These are phyloP conservation scores for Dendroctonus valens DNA, from an alignment of 1,140 invertebrate genomes.

Conservation along the genomic window DNA sequence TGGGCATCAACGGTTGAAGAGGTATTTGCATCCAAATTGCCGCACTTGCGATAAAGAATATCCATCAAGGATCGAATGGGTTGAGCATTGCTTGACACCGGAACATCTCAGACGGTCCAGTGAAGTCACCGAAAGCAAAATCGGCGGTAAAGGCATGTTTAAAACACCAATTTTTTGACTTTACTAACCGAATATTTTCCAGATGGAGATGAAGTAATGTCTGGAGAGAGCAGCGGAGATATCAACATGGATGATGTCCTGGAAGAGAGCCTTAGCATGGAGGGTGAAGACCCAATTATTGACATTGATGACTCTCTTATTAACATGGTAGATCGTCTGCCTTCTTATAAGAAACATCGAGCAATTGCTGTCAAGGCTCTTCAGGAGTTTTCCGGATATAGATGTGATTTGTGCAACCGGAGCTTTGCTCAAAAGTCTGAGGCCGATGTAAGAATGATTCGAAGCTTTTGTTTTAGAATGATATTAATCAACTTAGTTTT, in stretches of 20 bases:
- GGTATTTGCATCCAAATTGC: slow-evolving; percentile 78
- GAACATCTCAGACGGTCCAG: slow-evolving; percentile 64
- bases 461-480: not conserved
- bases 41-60: slow-evolving; percentile 75
- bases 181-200: not conserved
- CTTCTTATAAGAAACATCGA: slow-evolving; percentile 44
- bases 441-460: slow-evolving; percentile 44
- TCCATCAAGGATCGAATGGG: slow-evolving; percentile 70
- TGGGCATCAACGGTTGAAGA: slow-evolving; percentile 77
- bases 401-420: slow-evolving; percentile 60
- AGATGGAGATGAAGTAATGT: slow-evolving; percentile 40
- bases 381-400: slow-evolving; percentile 42
- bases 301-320: slow-evolving; percentile 45
- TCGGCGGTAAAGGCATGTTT: slow-evolving; percentile 55
- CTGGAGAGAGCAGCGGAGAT: slow-evolving; percentile 37
- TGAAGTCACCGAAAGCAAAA: slow-evolving; percentile 57
- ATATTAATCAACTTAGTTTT: slow-evolving; percentile 44
- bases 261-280: slow-evolving; percentile 46
- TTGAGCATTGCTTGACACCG: slow-evolving; percentile 66
- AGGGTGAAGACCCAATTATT: slow-evolving; percentile 47
- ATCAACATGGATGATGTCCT: slow-evolving; percentile 45
- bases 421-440: slow-evolving; percentile 60
- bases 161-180: not conserved
- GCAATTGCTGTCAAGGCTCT: slow-evolving; percentile 39
- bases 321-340: slow-evolving; percentile 46